phyloP scores from a whole-genome alignment of 2,888 invertebrate species.

The Bellardia pandia region DNA sequence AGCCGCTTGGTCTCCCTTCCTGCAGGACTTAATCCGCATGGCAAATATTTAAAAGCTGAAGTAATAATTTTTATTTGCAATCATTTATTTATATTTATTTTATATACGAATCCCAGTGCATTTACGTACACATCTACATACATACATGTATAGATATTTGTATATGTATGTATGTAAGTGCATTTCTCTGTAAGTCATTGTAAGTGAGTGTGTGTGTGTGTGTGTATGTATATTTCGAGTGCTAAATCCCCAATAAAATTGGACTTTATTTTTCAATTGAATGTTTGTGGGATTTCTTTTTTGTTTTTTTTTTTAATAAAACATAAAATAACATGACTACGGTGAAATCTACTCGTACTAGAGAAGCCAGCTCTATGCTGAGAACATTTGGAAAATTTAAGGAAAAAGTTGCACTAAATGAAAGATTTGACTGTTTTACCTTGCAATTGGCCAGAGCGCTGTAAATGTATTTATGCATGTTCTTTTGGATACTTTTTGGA shows the following conservation, averaged over 20 bases:
- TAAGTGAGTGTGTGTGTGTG: not conserved
- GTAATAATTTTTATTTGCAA: constrained; percentile 70
- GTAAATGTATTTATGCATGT: not conserved
- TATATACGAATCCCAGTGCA: constrained; percentile 1
- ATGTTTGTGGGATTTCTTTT: constrained; percentile 32
- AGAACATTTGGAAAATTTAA: too few relatives aligned
- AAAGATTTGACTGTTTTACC: not conserved
- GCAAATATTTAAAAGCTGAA: constrained; percentile 67
- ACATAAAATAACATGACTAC: constrained; percentile 12
- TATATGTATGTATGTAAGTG: not conserved
- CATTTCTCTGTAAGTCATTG: not conserved
- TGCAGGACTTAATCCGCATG: constrained; percentile 55
- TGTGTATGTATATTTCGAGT: constrained; percentile 9
- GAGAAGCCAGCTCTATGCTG: too few relatives aligned
- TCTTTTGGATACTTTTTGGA: not conserved
- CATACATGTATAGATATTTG: not conserved
- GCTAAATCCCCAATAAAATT: constrained; percentile 66
- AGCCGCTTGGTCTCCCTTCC: not conserved
- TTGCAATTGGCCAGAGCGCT: not conserved
- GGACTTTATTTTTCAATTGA: constrained; percentile 70
- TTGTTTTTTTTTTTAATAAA: constrained; percentile 19
- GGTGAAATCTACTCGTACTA: not conserved
- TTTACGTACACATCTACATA: not conserved
- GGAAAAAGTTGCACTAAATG: not conserved
- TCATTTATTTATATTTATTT: constrained; percentile 59